Base-by-base conservation (phyloP, 2,113 vertebrate species). In the Neotoma lepida region DNA sequence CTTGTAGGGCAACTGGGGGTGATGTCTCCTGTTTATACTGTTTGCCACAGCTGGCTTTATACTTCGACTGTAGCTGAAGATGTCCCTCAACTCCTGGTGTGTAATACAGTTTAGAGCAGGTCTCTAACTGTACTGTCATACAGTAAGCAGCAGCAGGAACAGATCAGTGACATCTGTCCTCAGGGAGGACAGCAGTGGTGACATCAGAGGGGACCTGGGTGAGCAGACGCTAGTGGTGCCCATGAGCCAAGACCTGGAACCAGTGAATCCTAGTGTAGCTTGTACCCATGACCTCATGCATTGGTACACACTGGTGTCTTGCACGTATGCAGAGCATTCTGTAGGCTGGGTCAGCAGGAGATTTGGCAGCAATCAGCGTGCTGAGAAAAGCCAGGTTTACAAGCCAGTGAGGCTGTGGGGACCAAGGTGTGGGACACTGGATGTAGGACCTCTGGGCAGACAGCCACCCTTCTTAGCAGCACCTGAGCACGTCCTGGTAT, bases 261-360 rank as follows among this genome's bases (percentile, higher is more conserved):
- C 0, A 44, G 5, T 17, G 4, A 81, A 66, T 63, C 49, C 18
- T 1, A 3, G 58, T 0, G 0, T 0, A 1, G 51, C 12, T 4
- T 0, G 10, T 9, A 20, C 15, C 18, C 58, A 8, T 24, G 39
- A 33, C 58, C 58, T 35, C 22, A 17, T 9, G 30, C 0, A 0
- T 46, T 24, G 1, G 0, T 22, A 1, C 2, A 13, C 22, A 33
- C 56, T 44, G 44, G 54, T 26, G 17, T 58, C 49, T 78, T 22
- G 51, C n/a, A 77, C 0, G 2, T 6, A 6, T n/a, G 30, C 46
- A 71, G 33, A 51, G 66, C 22, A 6, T 44, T 28, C 71, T 6
- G 4, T 9, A 58, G 49, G 61, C 54, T 0, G 26, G 26, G 77
- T 51, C 44, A 63, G 35, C 18, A n/a, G 51, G 81, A 77, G 1